Percentiles rank a stretch among this genome's conserved stretches.
phyloP scores from a whole-genome alignment of 2,888 invertebrate genomes.

The Hetaerina titia region DNA sequence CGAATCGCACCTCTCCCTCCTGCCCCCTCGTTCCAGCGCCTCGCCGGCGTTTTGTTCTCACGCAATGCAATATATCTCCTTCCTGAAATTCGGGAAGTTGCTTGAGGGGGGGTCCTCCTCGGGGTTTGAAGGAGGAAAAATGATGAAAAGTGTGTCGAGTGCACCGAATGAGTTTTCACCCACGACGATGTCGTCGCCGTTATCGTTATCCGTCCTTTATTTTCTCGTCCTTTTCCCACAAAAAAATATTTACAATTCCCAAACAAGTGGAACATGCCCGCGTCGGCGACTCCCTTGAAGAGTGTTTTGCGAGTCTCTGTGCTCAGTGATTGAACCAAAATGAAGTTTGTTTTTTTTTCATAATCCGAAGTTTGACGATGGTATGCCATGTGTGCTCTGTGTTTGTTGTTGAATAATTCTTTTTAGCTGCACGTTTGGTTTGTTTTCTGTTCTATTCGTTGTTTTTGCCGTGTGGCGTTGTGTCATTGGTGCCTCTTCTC shows the following conservation, averaged over 20 bases:
- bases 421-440: constrained; percentile 58
- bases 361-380: constrained; percentile 24
- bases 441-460: constrained; percentile 49
- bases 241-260: background rate
- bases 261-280: background rate
- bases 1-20: too few relatives aligned
- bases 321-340: background rate
- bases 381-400: constrained; percentile 60
- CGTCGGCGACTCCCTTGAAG: background rate
- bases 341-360: background rate
- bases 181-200: background rate
- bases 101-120: background rate
- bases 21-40: background rate
- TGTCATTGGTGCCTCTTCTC: background rate
- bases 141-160: background rate
- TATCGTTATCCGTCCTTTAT: background rate
- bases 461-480: constrained; percentile 51
- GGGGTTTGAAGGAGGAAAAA: background rate
- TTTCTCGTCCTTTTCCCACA: background rate
- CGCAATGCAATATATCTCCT: background rate
- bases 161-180: background rate
- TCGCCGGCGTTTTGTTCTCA: background rate
- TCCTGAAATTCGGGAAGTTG: background rate
- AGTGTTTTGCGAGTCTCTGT: background rate
- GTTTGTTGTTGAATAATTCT: constrained; percentile 29